Evolutionary conservation across 2,113 vertebrate species (phyloP).

Genomic region (Paratilapia polleni): DNA sequence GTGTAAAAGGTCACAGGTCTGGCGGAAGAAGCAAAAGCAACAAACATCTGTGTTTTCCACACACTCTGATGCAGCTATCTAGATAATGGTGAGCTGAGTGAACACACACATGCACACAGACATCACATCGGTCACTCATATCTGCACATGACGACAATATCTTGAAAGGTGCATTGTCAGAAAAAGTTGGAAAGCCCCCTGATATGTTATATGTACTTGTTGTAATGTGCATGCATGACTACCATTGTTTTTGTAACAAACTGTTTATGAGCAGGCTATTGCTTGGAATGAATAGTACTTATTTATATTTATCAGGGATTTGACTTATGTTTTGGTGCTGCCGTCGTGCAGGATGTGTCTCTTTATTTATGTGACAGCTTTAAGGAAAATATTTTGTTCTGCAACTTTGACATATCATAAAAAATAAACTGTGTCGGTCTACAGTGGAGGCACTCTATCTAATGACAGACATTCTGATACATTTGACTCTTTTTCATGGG

Average conservation of each 20-base stretch:
- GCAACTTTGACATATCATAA: background rate
- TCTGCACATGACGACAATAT: conserved; percentile 39
- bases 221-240: conserved; percentile 2
- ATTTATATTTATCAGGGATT: conserved; percentile 35
- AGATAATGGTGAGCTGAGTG: conserved; percentile 1
- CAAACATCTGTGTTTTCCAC: conserved; percentile 70
- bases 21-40: conserved; percentile 73
- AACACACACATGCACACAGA: conserved; percentile 18
- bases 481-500: background rate
- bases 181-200: conserved; percentile 66
- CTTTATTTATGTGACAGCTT: conserved; percentile 3
- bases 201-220: conserved; percentile 59
- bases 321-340: conserved; percentile 30
- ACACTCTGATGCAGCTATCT: conserved; percentile 43
- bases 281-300: conserved; percentile 20
- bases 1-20: conserved; percentile 74
- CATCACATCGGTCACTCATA: conserved; percentile 58
- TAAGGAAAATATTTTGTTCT: conserved; percentile 27
- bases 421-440: background rate
- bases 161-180: conserved; percentile 71
- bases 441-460: background rate
- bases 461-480: background rate
- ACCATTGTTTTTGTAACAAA: conserved; percentile 51
- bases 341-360: conserved; percentile 23
- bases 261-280: conserved; percentile 26